These are phyloP conservation scores for Platygyra sinensis DNA, from an alignment of 64 coral and sea anemone species.

Conservation along the genomic window DNA sequence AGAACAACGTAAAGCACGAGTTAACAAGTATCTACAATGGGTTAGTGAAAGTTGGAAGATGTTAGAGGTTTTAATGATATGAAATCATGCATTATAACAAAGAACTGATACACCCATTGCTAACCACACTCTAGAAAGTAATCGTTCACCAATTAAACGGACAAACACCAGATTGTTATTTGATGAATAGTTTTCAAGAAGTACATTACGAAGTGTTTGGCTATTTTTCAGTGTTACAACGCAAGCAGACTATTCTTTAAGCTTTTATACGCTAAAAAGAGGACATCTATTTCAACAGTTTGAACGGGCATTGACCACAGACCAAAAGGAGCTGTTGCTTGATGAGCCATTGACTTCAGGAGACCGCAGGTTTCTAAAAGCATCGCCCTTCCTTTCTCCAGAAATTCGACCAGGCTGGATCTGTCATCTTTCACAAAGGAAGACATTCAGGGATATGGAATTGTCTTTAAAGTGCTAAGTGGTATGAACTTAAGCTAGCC, in stretches of 20 bases:
- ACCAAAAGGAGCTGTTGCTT: not conserved
- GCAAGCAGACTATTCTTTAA: no score
- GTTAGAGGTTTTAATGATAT: not conserved
- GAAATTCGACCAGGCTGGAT: not conserved
- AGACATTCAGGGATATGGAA: slow-evolving; percentile 14
- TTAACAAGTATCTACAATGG: slow-evolving; percentile 6
- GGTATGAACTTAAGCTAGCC: not conserved
- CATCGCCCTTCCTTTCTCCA: not conserved
- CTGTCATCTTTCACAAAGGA: not conserved
- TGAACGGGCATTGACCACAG: not conserved
- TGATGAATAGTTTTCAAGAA: no score
- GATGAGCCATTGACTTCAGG: not conserved
- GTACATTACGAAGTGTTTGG: no score
- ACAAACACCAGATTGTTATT: no score
- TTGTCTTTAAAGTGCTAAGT: not conserved
- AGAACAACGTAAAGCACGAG: not conserved
- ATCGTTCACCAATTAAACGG: no score
- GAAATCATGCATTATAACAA: not conserved
- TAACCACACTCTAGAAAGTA: no score
- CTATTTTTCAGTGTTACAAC: no score
- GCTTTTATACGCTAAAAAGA: not conserved
- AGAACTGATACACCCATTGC: no score
- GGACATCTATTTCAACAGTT: not conserved
- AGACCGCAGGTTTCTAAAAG: not conserved
- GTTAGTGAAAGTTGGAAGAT: not conserved